A percentile compares a stretch with the other conserved stretches of the same genome.
These are phyloP conservation scores for Bergia sp. DNA, from an alignment of 92 coral and sea anemone species.

Conservation along the genomic window DNA sequence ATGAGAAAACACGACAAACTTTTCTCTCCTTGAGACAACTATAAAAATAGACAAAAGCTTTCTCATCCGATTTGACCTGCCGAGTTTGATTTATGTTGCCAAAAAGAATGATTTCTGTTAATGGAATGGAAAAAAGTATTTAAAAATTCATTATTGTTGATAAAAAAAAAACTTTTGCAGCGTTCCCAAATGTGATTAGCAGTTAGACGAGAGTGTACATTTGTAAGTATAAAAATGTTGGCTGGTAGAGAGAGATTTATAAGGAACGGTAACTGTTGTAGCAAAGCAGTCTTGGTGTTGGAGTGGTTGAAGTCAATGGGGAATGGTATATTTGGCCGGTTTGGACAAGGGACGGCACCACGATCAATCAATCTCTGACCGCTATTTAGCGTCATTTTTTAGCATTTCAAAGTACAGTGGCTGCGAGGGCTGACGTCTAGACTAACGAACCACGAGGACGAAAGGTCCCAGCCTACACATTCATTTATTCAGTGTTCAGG, in stretches of 20 bases:
- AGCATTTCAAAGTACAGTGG: no score
- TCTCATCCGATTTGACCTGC: background rate
- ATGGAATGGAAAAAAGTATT: background rate
- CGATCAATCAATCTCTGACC: no score
- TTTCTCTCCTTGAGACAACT: background rate
- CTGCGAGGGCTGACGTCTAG: no score
- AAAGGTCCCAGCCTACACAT: no score
- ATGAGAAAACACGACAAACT: background rate
- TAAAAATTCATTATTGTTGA: background rate
- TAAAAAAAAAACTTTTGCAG: background rate
- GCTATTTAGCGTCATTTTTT: no score
- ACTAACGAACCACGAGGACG: no score
- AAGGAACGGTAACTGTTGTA: background rate
- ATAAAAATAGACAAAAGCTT: constrained; percentile 15
- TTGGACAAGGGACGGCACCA: no score
- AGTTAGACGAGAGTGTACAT: background rate
- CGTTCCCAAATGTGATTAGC: background rate
- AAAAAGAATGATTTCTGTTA: background rate
- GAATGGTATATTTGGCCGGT: no score
- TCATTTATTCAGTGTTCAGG: no score
- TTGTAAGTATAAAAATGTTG: no score
- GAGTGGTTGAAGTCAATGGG: no score
- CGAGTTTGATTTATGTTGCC: background rate
- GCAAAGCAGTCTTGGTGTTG: background rate
- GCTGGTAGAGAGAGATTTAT: background rate